These are phyloP conservation scores for Branchipolynoe longqiensis DNA, from an alignment of 2,888 invertebrate species.

Conservation along the genomic window DNA sequence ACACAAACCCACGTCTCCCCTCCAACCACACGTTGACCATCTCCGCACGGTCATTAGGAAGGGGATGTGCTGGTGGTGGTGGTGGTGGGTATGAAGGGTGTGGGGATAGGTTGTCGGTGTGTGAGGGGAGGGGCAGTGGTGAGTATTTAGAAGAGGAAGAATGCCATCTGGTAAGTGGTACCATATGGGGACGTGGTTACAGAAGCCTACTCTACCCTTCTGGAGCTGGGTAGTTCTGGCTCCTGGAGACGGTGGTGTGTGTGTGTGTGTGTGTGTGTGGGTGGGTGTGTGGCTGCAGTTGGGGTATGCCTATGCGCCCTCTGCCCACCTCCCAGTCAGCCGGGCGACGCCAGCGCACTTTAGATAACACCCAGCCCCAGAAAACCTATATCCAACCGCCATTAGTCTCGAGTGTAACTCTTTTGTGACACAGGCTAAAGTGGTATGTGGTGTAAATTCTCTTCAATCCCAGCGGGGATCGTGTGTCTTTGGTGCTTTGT, in stretches of 20 bases:
- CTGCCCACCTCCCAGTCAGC: no score
- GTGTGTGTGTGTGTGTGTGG: no score
- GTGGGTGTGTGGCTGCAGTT: background rate
- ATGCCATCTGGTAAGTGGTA: conserved; percentile 48
- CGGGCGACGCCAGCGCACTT: conserved; percentile 18
- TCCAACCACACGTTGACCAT: no score
- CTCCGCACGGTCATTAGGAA: no score
- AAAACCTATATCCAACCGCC: conserved; percentile 3
- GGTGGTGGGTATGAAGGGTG: background rate
- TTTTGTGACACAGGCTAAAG: no score
- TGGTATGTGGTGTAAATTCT: no score
- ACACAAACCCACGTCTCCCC: no score
- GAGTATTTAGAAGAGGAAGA: conserved; percentile 46
- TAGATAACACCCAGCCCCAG: conserved; percentile 31
- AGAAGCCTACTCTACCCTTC: no score
- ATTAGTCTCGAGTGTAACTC: conserved; percentile 34
- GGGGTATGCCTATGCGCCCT: background rate
- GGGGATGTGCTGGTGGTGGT: background rate
- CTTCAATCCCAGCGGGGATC: no score
- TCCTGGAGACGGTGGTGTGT: no score
- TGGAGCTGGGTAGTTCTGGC: no score
- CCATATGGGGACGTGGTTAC: conserved; percentile 51
- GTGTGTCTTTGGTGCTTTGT: no score
- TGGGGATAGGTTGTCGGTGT: background rate
- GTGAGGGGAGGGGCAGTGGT: background rate